Percentiles rank a stretch among this genome's conserved stretches.
Evolutionary conservation across 2,888 invertebrate genomes (phyloP).

Genomic region (Willowsia nigromaculata): DNA sequence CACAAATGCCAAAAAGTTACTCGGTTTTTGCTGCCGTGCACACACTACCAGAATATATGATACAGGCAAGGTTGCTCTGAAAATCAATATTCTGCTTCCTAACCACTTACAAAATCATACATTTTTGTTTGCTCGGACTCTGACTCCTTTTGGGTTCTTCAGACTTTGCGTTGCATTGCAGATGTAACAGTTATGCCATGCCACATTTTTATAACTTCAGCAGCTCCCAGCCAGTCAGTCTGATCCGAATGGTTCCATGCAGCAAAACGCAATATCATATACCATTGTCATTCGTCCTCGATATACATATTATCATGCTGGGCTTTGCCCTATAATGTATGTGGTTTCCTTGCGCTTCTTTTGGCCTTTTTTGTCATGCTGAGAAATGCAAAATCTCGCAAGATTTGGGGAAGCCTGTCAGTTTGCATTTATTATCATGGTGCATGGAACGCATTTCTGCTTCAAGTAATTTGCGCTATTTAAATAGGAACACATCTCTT

Average conservation of each 20-base stretch:
- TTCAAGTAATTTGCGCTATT: too few relatives aligned
- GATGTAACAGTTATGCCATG: not conserved
- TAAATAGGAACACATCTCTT: too few relatives aligned
- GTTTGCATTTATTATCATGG: too few relatives aligned
- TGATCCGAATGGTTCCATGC: not conserved
- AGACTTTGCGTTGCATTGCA: slow-evolving; percentile 25
- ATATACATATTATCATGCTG: not conserved
- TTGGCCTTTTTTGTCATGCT: too few relatives aligned
- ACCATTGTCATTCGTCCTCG: not conserved
- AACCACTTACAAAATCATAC: not conserved
- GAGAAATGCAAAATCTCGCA: too few relatives aligned
- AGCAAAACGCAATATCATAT: not conserved
- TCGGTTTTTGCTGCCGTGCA: not conserved
- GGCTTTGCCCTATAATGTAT: too few relatives aligned
- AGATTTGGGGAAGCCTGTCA: too few relatives aligned
- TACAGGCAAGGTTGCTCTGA: slow-evolving; percentile 15
- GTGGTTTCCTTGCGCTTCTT: too few relatives aligned
- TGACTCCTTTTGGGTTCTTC: not conserved
- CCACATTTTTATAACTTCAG: not conserved
- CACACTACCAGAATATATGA: not conserved
- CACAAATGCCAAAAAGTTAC: slow-evolving; percentile 1
- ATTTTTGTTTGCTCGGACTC: not conserved
- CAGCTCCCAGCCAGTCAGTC: not conserved
- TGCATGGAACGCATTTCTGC: too few relatives aligned
- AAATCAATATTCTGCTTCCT: slow-evolving; percentile 41